Evolutionary conservation across 1,140 invertebrate species (phyloP).

Genomic region (Acyrthosiphon pisum): DNA sequence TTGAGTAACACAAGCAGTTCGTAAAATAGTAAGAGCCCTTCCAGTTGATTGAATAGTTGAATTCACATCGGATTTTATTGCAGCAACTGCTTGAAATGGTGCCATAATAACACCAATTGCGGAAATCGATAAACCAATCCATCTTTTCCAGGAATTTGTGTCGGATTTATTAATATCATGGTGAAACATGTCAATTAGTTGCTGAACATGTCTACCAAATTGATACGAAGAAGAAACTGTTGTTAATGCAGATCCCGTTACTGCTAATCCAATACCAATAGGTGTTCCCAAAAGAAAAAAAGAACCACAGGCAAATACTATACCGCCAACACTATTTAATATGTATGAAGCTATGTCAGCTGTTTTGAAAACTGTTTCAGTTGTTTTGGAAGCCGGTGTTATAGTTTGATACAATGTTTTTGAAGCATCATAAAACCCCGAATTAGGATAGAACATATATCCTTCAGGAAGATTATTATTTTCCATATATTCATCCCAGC

Average conservation of each 20-base stretch:
- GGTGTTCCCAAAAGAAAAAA: neutral
- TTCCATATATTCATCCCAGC: neutral
- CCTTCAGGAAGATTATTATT: neutral
- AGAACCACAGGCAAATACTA: neutral
- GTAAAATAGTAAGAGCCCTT: neutral
- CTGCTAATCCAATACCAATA: neutral
- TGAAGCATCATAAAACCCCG: slow-evolving; percentile 5
- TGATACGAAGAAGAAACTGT: neutral
- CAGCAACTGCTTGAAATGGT: neutral
- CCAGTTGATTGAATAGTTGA: too few species aligned
- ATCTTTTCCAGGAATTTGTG: fast-evolving
- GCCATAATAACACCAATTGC: neutral
- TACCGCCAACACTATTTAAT: neutral
- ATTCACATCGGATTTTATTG: neutral
- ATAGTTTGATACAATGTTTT: neutral
- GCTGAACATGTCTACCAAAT: neutral
- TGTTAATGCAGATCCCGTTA: too few species aligned
- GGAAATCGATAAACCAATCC: neutral
- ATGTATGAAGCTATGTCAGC: neutral
- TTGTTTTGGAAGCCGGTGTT: neutral
- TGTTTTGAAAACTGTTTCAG: neutral
- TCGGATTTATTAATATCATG: neutral
- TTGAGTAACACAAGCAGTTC: neutral
- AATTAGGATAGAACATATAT: neutral
- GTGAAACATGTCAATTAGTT: too few species aligned